Base-by-base conservation (phyloP, 2,113 vertebrate species). In the Onychorhynchus coronatus region DNA sequence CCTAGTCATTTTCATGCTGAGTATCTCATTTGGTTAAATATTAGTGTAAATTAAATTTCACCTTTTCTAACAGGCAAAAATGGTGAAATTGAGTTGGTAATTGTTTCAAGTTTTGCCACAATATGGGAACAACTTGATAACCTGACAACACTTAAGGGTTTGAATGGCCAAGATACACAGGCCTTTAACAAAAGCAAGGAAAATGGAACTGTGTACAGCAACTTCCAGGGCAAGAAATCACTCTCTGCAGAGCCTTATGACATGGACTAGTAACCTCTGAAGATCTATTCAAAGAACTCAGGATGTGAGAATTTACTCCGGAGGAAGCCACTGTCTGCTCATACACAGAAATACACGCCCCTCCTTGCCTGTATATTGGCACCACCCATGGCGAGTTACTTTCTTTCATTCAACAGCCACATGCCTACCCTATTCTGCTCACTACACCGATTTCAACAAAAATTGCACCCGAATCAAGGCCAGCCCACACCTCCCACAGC, bases 1-100 rank as follows among this genome's bases (percentile, higher is more conserved):
- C 87, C 85, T 93, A 52, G 41, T 68, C 85, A 85, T 88, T 96
- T 93, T 92, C 97, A 93, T 66, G 89, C 82, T 2, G 37, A 81
- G 81, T 37, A 72, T 75, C 87, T 87, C 44, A 37, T 47, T 35
- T 68, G 89, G 75, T 92, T 87, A 95, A 96, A 78, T 89, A 96
- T 84, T 84, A 88, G 55, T 87, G 91, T 59, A 95, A 96, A 97
- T 96, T 88, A 92, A 83, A 93, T 87, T 91, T 89, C 83, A 78
- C 84, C 71, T 68, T 77, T 85, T 88, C 89, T 74, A 94, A 68
- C 31, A 25, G 49, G 53, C 31, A 89, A 85, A 96, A 95, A 86
- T n/a, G 50, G 73, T 86, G 70, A 91, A 82, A 72, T 13, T 50
- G 47, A 86, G 41, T 62, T 91, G 62, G 53, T 31, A 94, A 82